Evolutionary conservation across 2,113 vertebrate genomes (phyloP), one percentile per base, ranked within the genome.

Genomic region (Terrapene triunguis): DNA sequence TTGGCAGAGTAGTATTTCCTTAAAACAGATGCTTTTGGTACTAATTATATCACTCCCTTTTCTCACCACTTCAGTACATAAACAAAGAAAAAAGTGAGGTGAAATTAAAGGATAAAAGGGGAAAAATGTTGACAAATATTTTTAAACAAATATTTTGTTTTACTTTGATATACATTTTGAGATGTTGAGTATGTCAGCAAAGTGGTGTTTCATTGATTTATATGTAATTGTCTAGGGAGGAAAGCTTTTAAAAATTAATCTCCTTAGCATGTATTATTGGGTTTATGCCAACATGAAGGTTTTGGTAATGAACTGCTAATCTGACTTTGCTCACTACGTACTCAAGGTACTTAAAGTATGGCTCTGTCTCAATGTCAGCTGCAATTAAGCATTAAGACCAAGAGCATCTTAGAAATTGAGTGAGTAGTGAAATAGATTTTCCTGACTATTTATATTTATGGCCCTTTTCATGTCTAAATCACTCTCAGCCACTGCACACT

Each of bases 251-350:
- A 89, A 92, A 95, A 94, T 96, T 95, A 89, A 25, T 59, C 91
- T 47, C 24, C 47, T 96, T 92, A 84, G 54, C 51, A 32, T 79
- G 69, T 91, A 12, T 85, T 76, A 89, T 13, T 97, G 93, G 91
- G 91, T 94, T 97, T 90, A 79, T 0, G n/a, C 59, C 87, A 91
- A 25, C 55, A 10, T 78, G 92, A 96, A 94, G 86, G 84, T 94
- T 96, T 96, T 94, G 48, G 85, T 94, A 94, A 96, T 90, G 92
- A 95, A 90, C 88, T 97, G 84, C 35, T 96, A 92, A 95, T 96
- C 80, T 0, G 0, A 59, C 82, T 79, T 82, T 76, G 62, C 55
- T 94, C 76, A 4, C 92, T 94, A 95, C 92, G 88, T 96, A 88
- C 80, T 76, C 53, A 47, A 89, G 79, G 65, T 92, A 38, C 19